Conservation (phyloP, 2,888 invertebrate species). For the Herminia tarsipennalis region DNA sequence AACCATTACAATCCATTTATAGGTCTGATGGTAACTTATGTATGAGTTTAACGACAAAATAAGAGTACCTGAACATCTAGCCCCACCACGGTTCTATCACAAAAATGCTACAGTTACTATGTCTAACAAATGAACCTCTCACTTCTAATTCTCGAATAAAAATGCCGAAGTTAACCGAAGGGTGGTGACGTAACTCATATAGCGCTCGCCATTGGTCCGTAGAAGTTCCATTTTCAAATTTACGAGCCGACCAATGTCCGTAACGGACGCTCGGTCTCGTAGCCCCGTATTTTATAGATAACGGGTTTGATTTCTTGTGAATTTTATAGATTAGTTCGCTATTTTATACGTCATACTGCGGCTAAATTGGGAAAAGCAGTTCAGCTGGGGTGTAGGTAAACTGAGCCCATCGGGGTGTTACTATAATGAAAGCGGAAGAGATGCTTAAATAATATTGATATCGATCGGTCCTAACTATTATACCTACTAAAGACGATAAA, state of each 20-base stretch:
- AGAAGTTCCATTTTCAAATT: constrained; percentile 60
- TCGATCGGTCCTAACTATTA: too few relatives aligned
- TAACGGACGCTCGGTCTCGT: constrained; percentile 39
- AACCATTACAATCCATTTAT: too few relatives aligned
- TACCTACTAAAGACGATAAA: too few relatives aligned
- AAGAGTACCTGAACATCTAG: too few relatives aligned
- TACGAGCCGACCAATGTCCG: constrained; percentile 55
- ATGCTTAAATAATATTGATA: too few relatives aligned
- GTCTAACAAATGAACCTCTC: constrained; percentile 13
- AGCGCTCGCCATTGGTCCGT: constrained; percentile 46
- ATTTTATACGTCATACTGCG: constrained; percentile 14
- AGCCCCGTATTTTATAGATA: constrained; percentile 44
- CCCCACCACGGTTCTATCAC: too few relatives aligned
- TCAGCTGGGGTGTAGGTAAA: too few relatives aligned
- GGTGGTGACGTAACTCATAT: constrained; percentile 37
- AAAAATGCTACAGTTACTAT: too few relatives aligned
- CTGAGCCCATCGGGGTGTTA: too few relatives aligned
- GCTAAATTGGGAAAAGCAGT: too few relatives aligned
- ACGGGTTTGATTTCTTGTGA: constrained; percentile 33
- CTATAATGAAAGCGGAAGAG: too few relatives aligned
- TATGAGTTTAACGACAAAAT: not conserved
- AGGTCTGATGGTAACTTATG: too few relatives aligned
- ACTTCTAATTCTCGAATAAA: constrained; percentile 28
- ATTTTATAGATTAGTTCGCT: constrained; percentile 31
- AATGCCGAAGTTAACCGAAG: constrained; percentile 27